Base-by-base conservation (phyloP, 2,113 vertebrate genomes). In the Galbula dea region DNA sequence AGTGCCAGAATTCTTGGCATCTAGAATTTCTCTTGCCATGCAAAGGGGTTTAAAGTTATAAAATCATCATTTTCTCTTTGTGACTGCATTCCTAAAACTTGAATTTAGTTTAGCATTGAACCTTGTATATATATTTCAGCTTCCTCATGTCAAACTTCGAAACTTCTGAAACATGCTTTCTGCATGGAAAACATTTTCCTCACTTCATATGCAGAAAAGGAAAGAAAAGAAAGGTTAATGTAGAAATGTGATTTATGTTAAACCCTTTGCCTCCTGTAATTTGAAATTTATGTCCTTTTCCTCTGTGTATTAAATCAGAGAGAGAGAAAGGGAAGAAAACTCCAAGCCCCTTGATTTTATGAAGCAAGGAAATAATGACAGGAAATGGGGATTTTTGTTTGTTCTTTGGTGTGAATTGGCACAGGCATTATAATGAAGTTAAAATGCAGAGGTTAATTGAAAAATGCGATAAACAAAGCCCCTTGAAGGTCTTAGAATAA, bases 361-460 rank as follows among this genome's bases (percentile, higher is more conserved):
- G 95, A 98, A 97, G 94, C 96, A 96, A 97, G 96, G 95, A 97
- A 97, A 97, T 97, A 97, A 96, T 93, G 96, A 88, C 78, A 95
- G 86, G 65, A 95, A 97, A 93, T 2, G 9, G 55, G 81, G 48
- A 96, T 90, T 94, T 97, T 98, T 97, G 95, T 98, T 98, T 98
- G 97, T 98, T 98, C 96, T 98, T 97, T 95, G 87, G 97, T 98
- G 97, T 97, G 98, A 99, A 98, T 98, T 98, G 97, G 96, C 85
- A 90, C 76, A 94, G 76, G 95, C 96, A 98, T 98, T 98, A 97
- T 95, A 95, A 98, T 96, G 97, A 98, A 98, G 98, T 98, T 98
- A 98, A 99, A 99, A 98, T 73, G 77, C 87, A 96, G 98, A 99
- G 98, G 98, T 99, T 99, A 99, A 99, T 98, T 99, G 98, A 99